Evolutionary conservation across 1,140 invertebrate species (phyloP), one percentile per base, ranked within the genome.

Genomic region (Lepidurus couesii): DNA sequence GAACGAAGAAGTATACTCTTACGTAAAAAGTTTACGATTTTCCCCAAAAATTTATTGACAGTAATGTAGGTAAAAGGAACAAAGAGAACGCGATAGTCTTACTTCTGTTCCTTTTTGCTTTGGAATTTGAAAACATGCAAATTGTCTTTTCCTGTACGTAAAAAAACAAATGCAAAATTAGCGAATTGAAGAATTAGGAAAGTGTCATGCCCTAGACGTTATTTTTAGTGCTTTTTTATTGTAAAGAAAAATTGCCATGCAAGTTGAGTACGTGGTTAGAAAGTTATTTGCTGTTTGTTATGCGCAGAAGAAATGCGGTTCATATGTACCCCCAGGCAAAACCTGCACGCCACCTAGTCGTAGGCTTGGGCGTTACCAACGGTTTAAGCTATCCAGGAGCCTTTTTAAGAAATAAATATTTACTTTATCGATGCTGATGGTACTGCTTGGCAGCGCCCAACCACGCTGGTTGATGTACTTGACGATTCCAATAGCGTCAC

Each of bases 391-490:
- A n/a, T 74, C 42, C 21, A 26, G 9, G 24, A 26, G 10, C 53
- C 24, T 7, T n/a, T 73, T 73, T 73, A 16, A n/a, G 16, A n/a
- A 24, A 6, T 5, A 73, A 5, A 73, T 73, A 73, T n/a, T 73
- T 77, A 77, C 76, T 34, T 45, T 77, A 8, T 47, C 65, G 44
- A 77, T 77, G 44, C 16, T 16, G 6, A 77, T 45, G 9, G 26
- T 73, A 44, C 13, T 34, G 65, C 34, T 73, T 7, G 77, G 43
- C 47, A 78, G 21, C 10, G 44, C 34, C 26, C 53, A 11, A 21
- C 93, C 93, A 82, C 93, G 90, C 83, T 90, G 89, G 13, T 90
- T 88, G 44, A 93, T 88, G 84, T 91, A 92, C 82, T 93, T 92
- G 80, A 94, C 91, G 7, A 93, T 81, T 3, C 90, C 88, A 81